Evolutionary conservation across 1,140 invertebrate genomes (phyloP).

Genomic region (Mamestra configurata): DNA sequence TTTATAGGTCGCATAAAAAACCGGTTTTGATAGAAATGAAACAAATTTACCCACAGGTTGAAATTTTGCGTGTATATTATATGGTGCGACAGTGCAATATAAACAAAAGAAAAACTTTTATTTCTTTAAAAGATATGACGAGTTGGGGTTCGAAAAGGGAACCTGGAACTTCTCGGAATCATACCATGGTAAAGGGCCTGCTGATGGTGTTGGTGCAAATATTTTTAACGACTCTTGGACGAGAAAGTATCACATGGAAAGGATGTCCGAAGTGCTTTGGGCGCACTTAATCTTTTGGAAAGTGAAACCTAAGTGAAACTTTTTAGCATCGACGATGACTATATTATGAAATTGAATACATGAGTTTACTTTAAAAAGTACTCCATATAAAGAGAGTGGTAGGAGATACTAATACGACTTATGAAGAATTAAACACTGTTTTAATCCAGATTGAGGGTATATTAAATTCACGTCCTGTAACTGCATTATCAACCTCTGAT

Average conservation of each 20-base stretch:
- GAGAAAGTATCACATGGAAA: slow-evolving; percentile 1
- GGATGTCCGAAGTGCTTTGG: slow-evolving; percentile 5
- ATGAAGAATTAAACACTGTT: no score
- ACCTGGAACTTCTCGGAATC: background rate
- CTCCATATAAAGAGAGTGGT: no score
- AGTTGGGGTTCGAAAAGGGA: slow-evolving; percentile 1
- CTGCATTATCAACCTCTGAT: no score
- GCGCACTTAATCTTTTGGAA: slow-evolving; percentile 6
- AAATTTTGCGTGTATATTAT: no score
- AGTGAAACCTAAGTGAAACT: background rate
- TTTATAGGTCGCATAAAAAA: no score
- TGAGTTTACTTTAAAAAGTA: no score
- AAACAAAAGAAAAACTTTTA: background rate
- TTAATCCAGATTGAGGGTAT: no score
- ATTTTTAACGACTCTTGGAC: background rate
- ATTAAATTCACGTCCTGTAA: no score
- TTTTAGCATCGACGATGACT: background rate
- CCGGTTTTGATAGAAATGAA: no score
- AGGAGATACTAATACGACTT: no score
- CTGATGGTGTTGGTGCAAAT: slow-evolving; percentile 1
- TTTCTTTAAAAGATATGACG: slow-evolving; percentile 7
- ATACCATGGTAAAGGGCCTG: slow-evolving; percentile 2
- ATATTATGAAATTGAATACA: slow-evolving; percentile 10
- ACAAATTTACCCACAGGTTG: no score
- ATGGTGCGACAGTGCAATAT: background rate